These are phyloP conservation scores for Aricia agestis DNA, from an alignment of 1,140 invertebrate genomes.

Conservation along the genomic window DNA sequence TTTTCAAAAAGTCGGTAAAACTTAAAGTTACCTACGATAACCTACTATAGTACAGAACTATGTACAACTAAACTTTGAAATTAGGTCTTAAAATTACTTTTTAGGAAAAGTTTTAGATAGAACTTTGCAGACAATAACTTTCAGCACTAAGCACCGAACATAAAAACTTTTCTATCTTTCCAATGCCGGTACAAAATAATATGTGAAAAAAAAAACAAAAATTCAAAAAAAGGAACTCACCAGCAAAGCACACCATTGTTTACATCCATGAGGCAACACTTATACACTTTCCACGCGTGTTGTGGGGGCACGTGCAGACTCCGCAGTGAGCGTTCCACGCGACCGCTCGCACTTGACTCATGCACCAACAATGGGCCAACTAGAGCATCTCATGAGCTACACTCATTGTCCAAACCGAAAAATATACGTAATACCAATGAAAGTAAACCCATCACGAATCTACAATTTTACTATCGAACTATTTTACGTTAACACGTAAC, in stretches of 20 bases:
- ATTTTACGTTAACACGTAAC: not conserved
- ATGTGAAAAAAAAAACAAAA: not conserved
- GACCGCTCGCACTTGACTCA: constrained; percentile 68
- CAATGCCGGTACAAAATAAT: too few relatives aligned
- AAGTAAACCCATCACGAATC: constrained; percentile 17
- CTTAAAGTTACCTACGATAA: too few relatives aligned
- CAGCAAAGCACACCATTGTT: not conserved
- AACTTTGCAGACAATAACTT: too few relatives aligned
- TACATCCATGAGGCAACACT: not conserved
- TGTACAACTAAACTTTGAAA: too few relatives aligned
- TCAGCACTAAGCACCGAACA: too few relatives aligned
- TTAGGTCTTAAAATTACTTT: too few relatives aligned
- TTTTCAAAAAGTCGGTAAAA: too few relatives aligned
- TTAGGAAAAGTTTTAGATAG: too few relatives aligned
- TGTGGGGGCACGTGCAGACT: constrained; percentile 54
- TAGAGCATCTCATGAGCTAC: constrained; percentile 38
- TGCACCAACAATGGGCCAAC: constrained; percentile 53
- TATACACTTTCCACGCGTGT: constrained; percentile 46
- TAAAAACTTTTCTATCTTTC: too few relatives aligned
- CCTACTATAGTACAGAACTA: too few relatives aligned
- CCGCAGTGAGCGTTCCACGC: constrained; percentile 67
- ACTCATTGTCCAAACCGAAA: constrained; percentile 7
- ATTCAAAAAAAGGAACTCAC: not conserved
- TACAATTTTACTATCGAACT: not conserved
- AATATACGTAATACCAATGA: constrained; percentile 17